A percentile compares a stretch with the other conserved stretches of the same genome.
phyloP scores from a whole-genome alignment of 2,888 invertebrate genomes.

The Clitarchus hookeri region DNA sequence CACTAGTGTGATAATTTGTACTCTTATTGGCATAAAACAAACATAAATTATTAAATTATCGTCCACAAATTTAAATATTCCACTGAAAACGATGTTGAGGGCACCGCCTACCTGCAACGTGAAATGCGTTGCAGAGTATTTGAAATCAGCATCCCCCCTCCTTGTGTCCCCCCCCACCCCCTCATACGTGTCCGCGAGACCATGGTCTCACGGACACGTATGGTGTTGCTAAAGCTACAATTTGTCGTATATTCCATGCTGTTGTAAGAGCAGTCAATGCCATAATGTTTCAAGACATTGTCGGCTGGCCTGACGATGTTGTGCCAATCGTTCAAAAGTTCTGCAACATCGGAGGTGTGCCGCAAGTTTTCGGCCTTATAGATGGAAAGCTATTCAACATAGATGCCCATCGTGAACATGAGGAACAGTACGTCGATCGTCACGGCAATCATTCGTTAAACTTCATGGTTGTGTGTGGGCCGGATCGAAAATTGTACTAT shows the following conservation, averaged over 20 bases:
- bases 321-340: conserved; percentile 2
- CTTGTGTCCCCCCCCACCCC: too few relatives aligned
- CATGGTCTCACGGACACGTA: background rate
- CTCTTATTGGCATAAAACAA: too few relatives aligned
- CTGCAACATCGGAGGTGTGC: background rate
- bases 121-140: too few relatives aligned
- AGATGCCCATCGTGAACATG: conserved; percentile 11
- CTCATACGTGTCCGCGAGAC: too few relatives aligned
- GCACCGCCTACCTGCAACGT: too few relatives aligned
- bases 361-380: conserved; percentile 16
- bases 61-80: too few relatives aligned
- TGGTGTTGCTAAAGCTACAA: conserved; percentile 9
- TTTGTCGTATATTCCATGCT: background rate
- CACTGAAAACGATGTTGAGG: too few relatives aligned
- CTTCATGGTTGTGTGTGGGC: conserved; percentile 17
- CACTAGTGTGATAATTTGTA: too few relatives aligned
- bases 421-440: conserved; percentile 16
- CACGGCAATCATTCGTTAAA: background rate
- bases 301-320: background rate
- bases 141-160: too few relatives aligned
- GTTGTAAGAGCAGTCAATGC: background rate
- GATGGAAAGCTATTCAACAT: background rate
- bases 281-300: background rate
- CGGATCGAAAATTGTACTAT: conserved; percentile 2
- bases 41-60: too few relatives aligned